Evolutionary conservation across 2,113 vertebrate species (phyloP).

Genomic region (Camarhynchus parvulus): DNA sequence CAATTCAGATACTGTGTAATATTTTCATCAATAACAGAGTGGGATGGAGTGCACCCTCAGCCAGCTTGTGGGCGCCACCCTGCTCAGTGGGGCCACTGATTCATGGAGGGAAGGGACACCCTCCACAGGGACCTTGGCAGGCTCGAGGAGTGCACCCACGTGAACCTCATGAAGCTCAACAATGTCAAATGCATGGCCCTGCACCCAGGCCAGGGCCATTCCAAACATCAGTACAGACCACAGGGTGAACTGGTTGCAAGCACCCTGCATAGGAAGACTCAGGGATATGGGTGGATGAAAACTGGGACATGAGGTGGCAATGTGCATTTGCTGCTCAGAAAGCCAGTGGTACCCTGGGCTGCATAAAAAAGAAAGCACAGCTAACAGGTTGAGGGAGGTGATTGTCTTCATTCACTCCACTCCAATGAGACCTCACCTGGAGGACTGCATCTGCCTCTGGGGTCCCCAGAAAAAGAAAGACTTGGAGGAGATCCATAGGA

Average conservation of each 20-base stretch:
- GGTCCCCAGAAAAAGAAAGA: not conserved
- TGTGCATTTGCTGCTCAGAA: not conserved
- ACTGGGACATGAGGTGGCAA: rapidly evolving
- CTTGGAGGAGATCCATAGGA: not conserved
- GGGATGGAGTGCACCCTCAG: not conserved
- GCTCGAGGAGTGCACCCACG: rapidly evolving
- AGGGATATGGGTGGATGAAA: not conserved
- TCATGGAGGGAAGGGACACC: not conserved
- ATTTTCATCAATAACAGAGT: not conserved
- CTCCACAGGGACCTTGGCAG: not conserved
- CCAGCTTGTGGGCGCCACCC: not conserved
- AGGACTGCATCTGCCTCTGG: not conserved
- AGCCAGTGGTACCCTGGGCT: not conserved
- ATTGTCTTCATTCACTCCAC: not conserved
- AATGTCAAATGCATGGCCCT: not conserved
- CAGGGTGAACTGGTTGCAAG: not conserved
- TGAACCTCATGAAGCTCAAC: not conserved
- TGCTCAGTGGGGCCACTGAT: too few relatives aligned
- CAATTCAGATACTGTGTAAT: not conserved
- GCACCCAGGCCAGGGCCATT: too few relatives aligned
- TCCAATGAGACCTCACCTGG: not conserved
- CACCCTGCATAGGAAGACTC: not conserved
- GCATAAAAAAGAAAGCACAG: not conserved
- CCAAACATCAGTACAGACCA: not conserved
- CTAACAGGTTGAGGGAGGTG: not conserved